A percentile compares a stretch with the other conserved stretches of the same genome.
Conservation (phyloP, 1,140 invertebrate genomes). For the Nephila pilipes region DNA sequence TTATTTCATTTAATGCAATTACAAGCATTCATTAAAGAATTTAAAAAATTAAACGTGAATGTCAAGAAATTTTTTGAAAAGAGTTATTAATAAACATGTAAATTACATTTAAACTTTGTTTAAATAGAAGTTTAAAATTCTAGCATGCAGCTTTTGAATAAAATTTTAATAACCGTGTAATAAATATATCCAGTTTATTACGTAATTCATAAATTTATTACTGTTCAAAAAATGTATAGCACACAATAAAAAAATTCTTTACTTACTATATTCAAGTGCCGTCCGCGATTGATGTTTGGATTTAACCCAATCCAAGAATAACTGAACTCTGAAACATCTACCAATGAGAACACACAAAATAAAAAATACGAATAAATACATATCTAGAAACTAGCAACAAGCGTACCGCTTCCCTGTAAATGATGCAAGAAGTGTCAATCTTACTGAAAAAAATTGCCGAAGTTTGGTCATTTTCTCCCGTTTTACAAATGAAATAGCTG, state of each 20-base stretch:
- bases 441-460: neutral
- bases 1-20: too few species aligned
- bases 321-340: neutral
- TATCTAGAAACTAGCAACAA: neutral
- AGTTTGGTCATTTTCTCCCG: neutral
- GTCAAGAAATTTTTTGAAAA: too few species aligned
- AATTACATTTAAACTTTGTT: too few species aligned
- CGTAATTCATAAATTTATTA: too few species aligned
- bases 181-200: too few species aligned
- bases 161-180: too few species aligned
- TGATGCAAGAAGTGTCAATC: neutral
- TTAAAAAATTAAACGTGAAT: too few species aligned
- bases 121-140: too few species aligned
- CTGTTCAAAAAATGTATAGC: too few species aligned
- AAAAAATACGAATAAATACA: neutral
- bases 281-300: neutral
- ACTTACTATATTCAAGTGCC: neutral
- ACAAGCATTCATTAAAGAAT: too few species aligned
- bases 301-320: neutral
- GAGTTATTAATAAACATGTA: too few species aligned
- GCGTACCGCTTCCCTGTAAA: neutral
- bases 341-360: neutral
- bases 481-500: neutral
- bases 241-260: neutral
- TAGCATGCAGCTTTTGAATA: too few species aligned